Evolutionary conservation across 1,140 invertebrate species (phyloP).

Genomic region (Periplaneta americana): DNA sequence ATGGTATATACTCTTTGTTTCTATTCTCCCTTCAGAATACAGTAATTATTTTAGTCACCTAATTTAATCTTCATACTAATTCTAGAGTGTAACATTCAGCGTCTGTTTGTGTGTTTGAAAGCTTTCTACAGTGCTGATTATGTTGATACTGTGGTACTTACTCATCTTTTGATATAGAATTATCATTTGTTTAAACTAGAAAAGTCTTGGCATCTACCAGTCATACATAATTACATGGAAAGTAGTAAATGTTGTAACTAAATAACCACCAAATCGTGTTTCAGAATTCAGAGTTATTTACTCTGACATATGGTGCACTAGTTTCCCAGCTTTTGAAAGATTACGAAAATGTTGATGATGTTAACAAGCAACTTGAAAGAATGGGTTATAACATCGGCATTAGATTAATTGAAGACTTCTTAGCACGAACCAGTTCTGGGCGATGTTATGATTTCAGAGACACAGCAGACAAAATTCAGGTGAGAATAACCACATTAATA

Average conservation of each 20-base stretch:
- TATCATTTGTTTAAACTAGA: too few species aligned
- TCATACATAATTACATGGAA: too few species aligned
- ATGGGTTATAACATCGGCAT: conserved; percentile 99
- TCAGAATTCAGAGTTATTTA: conserved; percentile 95
- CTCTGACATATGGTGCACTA: conserved; percentile 94
- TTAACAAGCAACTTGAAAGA: conserved; percentile 88
- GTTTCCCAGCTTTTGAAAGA: conserved; percentile 96
- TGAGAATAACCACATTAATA: too few species aligned
- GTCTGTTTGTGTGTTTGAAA: neutral
- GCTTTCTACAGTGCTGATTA: neutral
- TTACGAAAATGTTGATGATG: conserved; percentile 95
- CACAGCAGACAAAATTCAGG: conserved; percentile 94
- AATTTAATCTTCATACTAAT: too few species aligned
- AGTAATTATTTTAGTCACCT: too few species aligned
- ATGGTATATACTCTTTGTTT: too few species aligned
- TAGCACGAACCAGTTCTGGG: conserved; percentile 84
- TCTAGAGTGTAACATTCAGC: neutral
- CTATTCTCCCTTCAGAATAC: too few species aligned
- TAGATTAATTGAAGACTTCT: conserved; percentile 94
- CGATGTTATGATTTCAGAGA: conserved; percentile 94
- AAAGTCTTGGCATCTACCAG: too few species aligned
- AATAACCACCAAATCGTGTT: conserved; percentile 36
- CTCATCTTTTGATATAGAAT: too few species aligned
- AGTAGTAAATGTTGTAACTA: neutral
- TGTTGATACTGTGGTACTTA: too few species aligned